Base-by-base conservation (phyloP, 2,888 invertebrate species). In the Ichneumon xanthorius region DNA sequence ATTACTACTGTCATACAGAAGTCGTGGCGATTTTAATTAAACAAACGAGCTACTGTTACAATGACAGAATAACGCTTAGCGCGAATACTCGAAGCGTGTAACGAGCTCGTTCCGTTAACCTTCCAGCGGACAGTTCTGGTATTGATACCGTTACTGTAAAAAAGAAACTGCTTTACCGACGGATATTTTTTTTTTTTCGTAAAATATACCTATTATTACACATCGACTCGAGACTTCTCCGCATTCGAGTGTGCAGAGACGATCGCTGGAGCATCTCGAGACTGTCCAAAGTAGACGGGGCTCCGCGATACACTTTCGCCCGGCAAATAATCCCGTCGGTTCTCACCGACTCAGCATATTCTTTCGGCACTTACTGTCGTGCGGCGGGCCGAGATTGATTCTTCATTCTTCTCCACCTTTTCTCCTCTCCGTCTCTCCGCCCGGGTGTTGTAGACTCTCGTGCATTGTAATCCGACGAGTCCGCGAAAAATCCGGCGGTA, bases 401-500 rank as follows among this genome's bases (percentile, higher is more conserved):
- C 75, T 61, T 73, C 61, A 45, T 63, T 75, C 53, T 58, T 72
- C 53, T 73, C 40, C 4, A 26, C 40, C 26, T 26, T 73, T n/a
- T 9, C 45, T 48, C 22, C 73, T 26, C 73, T n/a, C n/a, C 19
- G 4, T 30, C n/a, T 16, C 61, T 30, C 1, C 30, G 6, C 63
- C 2, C 26, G 37, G n/a, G 16, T 26, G 22, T 16, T 4, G 7
- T 55, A 55, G 9, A 58, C 58, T 16, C 55, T 72, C 61, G 55
- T 22, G 61, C 48, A 26, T 75, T 26, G 45, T 48, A 48, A 37
- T 26, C 11, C 61, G 61, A 61, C 16, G 61, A 63, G 30, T 45
- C 45, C 7, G 19, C 48, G 58, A 48, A 63, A 75, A 75, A 75
- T 75, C 63, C 63, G 48, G 16, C n/a, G 9, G 75, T 75, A 48